Evolutionary conservation across 2,797 vertebrate species (phyloP).

Genomic region (Micromesistius poutassou): DNA sequence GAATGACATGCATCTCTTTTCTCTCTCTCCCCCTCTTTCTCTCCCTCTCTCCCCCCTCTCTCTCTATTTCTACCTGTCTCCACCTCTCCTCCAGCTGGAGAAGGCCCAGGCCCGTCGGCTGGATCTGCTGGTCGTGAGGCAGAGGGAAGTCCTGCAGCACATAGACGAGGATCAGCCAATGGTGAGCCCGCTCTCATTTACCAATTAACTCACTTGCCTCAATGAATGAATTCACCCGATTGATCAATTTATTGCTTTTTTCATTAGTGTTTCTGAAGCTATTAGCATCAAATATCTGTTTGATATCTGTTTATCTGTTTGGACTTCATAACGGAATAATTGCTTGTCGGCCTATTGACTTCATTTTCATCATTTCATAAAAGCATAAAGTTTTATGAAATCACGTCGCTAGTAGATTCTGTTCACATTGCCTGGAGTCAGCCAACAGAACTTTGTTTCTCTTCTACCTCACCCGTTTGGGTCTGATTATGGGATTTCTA

Average conservation of each 20-base stretch:
- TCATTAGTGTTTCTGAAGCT: background rate
- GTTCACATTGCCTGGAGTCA: too few species aligned
- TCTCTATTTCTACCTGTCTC: too few species aligned
- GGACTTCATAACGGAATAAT: background rate
- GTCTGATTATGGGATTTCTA: too few species aligned
- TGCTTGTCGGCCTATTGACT: background rate
- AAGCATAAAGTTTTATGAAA: background rate
- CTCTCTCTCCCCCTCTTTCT: too few species aligned
- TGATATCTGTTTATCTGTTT: too few species aligned
- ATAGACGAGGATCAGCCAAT: conserved; percentile 73
- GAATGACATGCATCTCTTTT: background rate
- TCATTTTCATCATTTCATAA: background rate
- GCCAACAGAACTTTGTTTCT: too few species aligned
- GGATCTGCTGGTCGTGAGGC: conserved; percentile 71
- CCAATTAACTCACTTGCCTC: background rate
- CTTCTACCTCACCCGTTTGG: background rate
- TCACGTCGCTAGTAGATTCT: too few species aligned
- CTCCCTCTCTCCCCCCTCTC: too few species aligned
- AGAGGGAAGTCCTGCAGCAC: conserved; percentile 76
- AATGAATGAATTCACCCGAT: too few species aligned
- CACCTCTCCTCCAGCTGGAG: conserved; percentile 71
- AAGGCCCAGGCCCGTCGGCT: conserved; percentile 80
- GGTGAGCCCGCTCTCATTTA: conserved; percentile 60
- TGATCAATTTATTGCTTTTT: background rate
- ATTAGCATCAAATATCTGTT: background rate